phyloP scores from a whole-genome alignment of 1,140 invertebrate genomes.

The Araneus ventricosus region DNA sequence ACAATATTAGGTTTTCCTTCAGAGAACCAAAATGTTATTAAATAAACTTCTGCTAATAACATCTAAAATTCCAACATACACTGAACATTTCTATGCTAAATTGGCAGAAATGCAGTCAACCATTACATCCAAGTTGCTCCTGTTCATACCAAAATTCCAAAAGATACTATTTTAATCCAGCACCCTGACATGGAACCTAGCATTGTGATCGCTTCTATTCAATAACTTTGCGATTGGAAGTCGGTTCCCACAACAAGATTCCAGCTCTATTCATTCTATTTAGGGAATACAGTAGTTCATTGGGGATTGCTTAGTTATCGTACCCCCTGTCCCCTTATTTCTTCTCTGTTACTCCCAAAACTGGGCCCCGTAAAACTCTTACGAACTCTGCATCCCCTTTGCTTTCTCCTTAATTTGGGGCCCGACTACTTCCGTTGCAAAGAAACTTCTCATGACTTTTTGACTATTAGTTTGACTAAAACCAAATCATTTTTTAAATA shows the following conservation, averaged over 20 bases:
- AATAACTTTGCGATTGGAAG: neutral
- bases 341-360: neutral
- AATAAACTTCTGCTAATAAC: too few relatives aligned
- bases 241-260: neutral
- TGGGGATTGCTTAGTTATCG: neutral
- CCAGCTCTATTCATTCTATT: neutral
- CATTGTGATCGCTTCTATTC: neutral
- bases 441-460: neutral
- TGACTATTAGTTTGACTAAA: too few relatives aligned
- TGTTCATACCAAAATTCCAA: neutral
- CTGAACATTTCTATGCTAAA: too few relatives aligned
- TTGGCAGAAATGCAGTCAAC: too few relatives aligned
- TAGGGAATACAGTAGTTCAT: neutral
- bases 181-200: neutral
- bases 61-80: too few relatives aligned
- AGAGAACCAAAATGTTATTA: too few relatives aligned
- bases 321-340: neutral
- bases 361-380: neutral
- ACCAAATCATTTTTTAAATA: too few relatives aligned
- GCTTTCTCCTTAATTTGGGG: neutral
- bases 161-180: neutral
- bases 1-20: too few relatives aligned
- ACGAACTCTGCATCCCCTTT: neutral
- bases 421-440: neutral
- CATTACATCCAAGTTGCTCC: too few relatives aligned